These are phyloP conservation scores for Emmelina monodactyla DNA, from an alignment of 2,888 invertebrate species.

Conservation along the genomic window DNA sequence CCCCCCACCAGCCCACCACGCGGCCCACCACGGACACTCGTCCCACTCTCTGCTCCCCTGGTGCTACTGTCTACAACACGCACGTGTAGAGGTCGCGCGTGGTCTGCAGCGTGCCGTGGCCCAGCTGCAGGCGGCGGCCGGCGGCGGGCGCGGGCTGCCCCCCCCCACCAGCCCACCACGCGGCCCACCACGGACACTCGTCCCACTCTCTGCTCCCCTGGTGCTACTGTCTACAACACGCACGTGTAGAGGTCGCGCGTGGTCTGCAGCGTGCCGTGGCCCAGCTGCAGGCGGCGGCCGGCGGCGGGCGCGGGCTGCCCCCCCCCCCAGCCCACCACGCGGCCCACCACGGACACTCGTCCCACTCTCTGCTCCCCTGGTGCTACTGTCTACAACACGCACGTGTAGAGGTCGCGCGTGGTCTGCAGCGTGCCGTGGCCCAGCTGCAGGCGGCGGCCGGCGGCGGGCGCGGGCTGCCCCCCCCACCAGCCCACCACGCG, in stretches of 20 bases:
- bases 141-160: slow-evolving; percentile 62
- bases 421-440: slow-evolving; percentile 75
- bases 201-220: slow-evolving; percentile 94
- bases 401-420: slow-evolving; percentile 76
- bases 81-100: slow-evolving; percentile 76
- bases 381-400: too few relatives aligned
- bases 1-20: too few relatives aligned
- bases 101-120: slow-evolving; percentile 73
- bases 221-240: too few relatives aligned
- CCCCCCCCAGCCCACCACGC: slow-evolving; percentile 96
- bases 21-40: too few relatives aligned
- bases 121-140: slow-evolving; percentile 81
- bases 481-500: slow-evolving; percentile 97
- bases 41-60: too few relatives aligned
- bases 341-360: slow-evolving; percentile 93
- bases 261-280: slow-evolving; percentile 73
- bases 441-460: slow-evolving; percentile 80
- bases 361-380: too few relatives aligned
- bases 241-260: slow-evolving; percentile 76
- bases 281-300: slow-evolving; percentile 81
- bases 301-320: slow-evolving; percentile 68
- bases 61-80: too few relatives aligned
- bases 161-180: slow-evolving; percentile 97
- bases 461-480: slow-evolving; percentile 67
- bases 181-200: slow-evolving; percentile 95